A percentile compares a stretch with the other conserved stretches of the same genome.
These are phyloP conservation scores for Pristiophorus japonicus DNA, from an alignment of 2,113 vertebrate species.

Conservation along the genomic window DNA sequence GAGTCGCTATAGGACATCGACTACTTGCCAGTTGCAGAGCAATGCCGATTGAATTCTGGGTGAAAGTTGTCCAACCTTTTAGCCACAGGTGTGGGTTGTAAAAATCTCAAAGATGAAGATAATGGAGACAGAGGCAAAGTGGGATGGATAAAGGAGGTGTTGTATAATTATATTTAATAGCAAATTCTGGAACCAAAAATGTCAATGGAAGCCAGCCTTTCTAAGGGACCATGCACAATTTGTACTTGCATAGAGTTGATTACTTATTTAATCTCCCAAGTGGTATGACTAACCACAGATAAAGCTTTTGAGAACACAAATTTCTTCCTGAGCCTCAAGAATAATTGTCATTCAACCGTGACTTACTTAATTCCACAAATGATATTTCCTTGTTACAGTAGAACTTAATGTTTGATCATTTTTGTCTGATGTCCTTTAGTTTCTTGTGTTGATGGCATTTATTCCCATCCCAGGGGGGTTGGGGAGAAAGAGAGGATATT, in stretches of 20 bases:
- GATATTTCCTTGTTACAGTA: neutral
- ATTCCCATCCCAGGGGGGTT: neutral
- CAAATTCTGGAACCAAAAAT: neutral
- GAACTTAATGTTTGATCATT: neutral
- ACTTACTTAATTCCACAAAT: neutral
- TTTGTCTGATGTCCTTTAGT: neutral
- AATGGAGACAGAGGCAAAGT: neutral
- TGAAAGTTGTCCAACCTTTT: neutral
- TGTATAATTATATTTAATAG: neutral
- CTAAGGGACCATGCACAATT: neutral
- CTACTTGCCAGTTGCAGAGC: neutral
- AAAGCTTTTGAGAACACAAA: neutral
- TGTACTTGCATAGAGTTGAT: neutral
- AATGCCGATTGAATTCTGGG: neutral
- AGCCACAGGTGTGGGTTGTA: neutral
- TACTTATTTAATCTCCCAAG: neutral
- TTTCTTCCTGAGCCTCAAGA: neutral
- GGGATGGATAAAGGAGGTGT: neutral
- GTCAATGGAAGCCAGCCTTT: neutral
- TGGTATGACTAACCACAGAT: neutral
- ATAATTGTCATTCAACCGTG: neutral
- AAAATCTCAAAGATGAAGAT: neutral
- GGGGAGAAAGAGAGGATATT: neutral
- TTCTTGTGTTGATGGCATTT: neutral
- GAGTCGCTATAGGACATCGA: neutral